Evolutionary conservation across 2,797 vertebrate species (phyloP).

Genomic region (Threskiornis aethiopicus): DNA sequence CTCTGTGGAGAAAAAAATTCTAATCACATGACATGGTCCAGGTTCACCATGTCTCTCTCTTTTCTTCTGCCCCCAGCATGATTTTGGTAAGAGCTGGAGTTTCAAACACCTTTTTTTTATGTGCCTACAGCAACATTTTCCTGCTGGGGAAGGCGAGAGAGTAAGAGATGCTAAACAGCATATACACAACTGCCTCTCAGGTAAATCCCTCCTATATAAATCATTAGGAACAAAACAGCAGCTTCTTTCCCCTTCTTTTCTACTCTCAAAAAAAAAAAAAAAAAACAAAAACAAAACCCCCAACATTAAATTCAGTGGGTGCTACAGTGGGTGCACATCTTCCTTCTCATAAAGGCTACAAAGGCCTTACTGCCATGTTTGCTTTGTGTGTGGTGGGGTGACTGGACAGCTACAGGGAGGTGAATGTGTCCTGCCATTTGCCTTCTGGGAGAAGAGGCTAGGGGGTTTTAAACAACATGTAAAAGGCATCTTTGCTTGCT

Average conservation of each 20-base stretch:
- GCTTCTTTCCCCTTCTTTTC: not conserved
- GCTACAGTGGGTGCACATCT: not conserved
- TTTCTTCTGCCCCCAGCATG: not conserved
- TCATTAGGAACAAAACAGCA: not conserved
- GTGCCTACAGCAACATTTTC: not conserved
- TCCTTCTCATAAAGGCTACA: not conserved
- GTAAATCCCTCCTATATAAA: not conserved
- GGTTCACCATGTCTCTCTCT: not conserved
- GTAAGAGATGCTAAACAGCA: not conserved
- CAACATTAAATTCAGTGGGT: not conserved
- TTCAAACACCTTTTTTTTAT: not conserved
- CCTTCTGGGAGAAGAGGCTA: not conserved
- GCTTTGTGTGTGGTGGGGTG: not conserved
- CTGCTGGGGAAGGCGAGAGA: not conserved
- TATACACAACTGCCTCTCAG: not conserved
- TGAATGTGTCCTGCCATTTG: not conserved
- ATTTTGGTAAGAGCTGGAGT: not conserved
- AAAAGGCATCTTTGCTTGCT: not conserved
- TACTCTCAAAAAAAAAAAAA: not conserved
- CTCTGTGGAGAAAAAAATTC: not conserved
- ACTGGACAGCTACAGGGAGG: not conserved
- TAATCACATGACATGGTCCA: not conserved
- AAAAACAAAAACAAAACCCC: no score
- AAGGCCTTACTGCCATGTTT: not conserved
- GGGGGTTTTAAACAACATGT: slow-evolving; percentile 3